Evolutionary conservation across 1,140 invertebrate genomes (phyloP).

Genomic region (Caerostris extrusa): DNA sequence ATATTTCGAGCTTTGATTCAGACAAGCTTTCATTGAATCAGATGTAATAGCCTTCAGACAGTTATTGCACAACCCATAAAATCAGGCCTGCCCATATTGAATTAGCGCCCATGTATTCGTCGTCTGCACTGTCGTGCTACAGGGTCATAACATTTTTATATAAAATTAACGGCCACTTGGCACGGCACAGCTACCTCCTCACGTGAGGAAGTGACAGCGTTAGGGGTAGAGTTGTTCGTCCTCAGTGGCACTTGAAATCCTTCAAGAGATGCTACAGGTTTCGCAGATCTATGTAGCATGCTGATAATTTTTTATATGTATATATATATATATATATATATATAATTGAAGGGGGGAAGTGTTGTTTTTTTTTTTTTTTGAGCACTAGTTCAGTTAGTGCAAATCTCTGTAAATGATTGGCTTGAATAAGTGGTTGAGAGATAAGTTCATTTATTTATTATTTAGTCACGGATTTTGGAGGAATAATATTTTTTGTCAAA

Average conservation of each 20-base stretch:
- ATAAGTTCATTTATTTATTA: background rate
- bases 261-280: constrained; percentile 30
- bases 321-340: too few species aligned
- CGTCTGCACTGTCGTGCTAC: background rate
- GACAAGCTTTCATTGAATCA: constrained; percentile 34
- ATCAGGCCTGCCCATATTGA: constrained; percentile 43
- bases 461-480: background rate
- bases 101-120: constrained; percentile 39
- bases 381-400: background rate
- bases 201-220: background rate
- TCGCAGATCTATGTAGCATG: background rate
- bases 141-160: constrained; percentile 32
- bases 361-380: background rate
- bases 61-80: constrained; percentile 44
- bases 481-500: background rate
- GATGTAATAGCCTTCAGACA: constrained; percentile 18
- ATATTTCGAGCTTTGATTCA: background rate
- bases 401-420: background rate
- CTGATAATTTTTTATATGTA: background rate
- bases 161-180: constrained; percentile 28
- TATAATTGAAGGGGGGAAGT: background rate
- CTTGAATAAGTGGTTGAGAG: background rate
- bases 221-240: background rate
- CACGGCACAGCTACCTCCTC: constrained; percentile 2
- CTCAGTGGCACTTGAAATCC: background rate